A percentile compares a stretch with the other conserved stretches of the same genome.
Evolutionary conservation across 1,140 invertebrate species (phyloP).

Genomic region (Eubasilissa regina): DNA sequence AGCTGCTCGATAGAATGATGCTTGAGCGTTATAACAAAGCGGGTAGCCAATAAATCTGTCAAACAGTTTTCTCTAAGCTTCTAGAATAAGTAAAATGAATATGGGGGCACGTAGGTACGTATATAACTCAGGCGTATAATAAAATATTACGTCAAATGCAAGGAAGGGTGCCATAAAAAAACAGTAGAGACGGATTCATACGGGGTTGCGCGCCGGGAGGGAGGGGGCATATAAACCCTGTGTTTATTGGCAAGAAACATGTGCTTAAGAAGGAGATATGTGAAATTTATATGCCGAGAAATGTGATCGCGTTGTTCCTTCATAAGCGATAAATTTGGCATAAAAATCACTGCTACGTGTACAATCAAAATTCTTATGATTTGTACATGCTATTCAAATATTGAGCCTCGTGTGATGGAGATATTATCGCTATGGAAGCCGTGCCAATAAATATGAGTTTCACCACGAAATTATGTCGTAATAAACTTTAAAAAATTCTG

Average conservation of each 20-base stretch:
- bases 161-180: slow-evolving; percentile 57
- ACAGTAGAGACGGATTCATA: slow-evolving; percentile 37
- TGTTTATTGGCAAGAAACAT: slow-evolving; percentile 59
- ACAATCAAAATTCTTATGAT: slow-evolving; percentile 27
- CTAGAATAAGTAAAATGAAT: slow-evolving; percentile 60
- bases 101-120: slow-evolving; percentile 45
- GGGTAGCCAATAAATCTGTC: slow-evolving; percentile 60
- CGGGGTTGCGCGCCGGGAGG: not conserved
- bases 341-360: slow-evolving; percentile 29
- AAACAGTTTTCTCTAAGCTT: slow-evolving; percentile 60
- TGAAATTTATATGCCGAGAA: slow-evolving; percentile 51
- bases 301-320: slow-evolving; percentile 38
- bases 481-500: too few relatives aligned
- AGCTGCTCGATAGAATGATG: slow-evolving; percentile 58
- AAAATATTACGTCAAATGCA: slow-evolving; percentile 60
- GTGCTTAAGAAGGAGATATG: slow-evolving; percentile 56
- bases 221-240: slow-evolving; percentile 50
- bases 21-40: slow-evolving; percentile 59
- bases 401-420: too few relatives aligned
- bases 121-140: slow-evolving; percentile 49
- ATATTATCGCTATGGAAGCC: too few relatives aligned
- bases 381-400: not conserved
- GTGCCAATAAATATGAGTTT: too few relatives aligned
- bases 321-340: slow-evolving; percentile 36
- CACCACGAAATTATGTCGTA: too few relatives aligned